A percentile compares a stretch with the other conserved stretches of the same genome.
These are phyloP conservation scores for Nannobrachium achirus DNA, from an alignment of 2,113 vertebrate species.

Conservation along the genomic window DNA sequence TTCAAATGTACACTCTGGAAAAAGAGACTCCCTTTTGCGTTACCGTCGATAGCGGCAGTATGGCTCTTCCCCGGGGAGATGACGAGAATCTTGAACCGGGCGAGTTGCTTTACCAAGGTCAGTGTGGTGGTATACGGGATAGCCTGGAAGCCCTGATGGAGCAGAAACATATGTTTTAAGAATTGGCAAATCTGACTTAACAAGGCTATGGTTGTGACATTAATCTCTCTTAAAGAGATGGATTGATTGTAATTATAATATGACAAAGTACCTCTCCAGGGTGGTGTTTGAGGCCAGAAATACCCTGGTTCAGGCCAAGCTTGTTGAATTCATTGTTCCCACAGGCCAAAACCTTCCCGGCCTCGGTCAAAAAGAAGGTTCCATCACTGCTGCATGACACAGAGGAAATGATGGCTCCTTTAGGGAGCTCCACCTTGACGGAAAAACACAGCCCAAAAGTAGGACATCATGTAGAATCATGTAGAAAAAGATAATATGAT, in stretches of 20 bases:
- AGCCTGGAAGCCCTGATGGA: slow-evolving; percentile 85
- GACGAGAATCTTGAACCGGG: slow-evolving; percentile 90
- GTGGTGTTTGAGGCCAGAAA: slow-evolving; percentile 95
- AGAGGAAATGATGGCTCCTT: slow-evolving; percentile 87
- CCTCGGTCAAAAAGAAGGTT: slow-evolving; percentile 93
- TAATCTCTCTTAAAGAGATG: not conserved
- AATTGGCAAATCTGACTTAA: too few species aligned
- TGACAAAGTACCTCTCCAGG: slow-evolving; percentile 68
- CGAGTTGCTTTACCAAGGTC: slow-evolving; percentile 92
- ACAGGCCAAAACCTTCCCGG: slow-evolving; percentile 94
- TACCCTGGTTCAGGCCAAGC: slow-evolving; percentile 93
- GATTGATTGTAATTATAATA: not conserved
- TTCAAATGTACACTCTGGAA: not conserved
- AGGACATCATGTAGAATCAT: not conserved
- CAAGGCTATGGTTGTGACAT: not conserved
- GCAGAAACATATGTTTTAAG: not conserved
- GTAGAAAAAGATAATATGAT: not conserved
- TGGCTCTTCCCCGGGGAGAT: slow-evolving; percentile 93
- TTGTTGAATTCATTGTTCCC: slow-evolving; percentile 98
- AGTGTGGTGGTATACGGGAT: slow-evolving; percentile 92
- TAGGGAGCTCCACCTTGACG: slow-evolving; percentile 89
- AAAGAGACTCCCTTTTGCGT: not conserved
- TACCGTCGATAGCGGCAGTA: slow-evolving; percentile 96
- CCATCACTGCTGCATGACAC: slow-evolving; percentile 94
- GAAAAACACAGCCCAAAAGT: slow-evolving; percentile 2